A percentile compares a stretch with the other conserved stretches of the same genome.
phyloP scores from a whole-genome alignment of 2,797 vertebrate genomes.

The Enteromius anoplus region DNA sequence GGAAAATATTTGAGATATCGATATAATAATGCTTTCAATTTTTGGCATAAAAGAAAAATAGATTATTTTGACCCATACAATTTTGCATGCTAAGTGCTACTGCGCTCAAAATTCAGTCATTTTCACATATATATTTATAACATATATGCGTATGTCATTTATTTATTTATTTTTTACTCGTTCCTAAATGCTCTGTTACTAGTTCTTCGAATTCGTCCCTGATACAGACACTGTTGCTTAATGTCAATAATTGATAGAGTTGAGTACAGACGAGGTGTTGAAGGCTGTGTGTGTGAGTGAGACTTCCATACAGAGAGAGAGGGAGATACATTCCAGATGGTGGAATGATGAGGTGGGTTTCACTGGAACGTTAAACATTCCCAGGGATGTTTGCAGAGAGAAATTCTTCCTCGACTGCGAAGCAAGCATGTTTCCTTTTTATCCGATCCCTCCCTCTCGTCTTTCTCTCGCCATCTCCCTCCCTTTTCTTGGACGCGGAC shows the following conservation, averaged over 20 bases:
- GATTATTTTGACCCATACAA: no score
- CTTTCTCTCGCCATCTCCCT: slow-evolving; percentile 18
- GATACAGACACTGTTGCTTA: not conserved
- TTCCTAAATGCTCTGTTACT: not conserved
- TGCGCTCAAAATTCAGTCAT: not conserved
- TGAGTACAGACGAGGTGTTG: slow-evolving; percentile 56
- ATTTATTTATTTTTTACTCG: not conserved
- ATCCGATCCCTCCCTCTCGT: slow-evolving; percentile 28
- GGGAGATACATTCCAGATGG: slow-evolving; percentile 78
- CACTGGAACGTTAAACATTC: slow-evolving; percentile 76
- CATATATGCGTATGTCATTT: no score
- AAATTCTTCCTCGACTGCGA: slow-evolving; percentile 73
- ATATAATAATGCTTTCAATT: no score
- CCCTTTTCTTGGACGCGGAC: slow-evolving; percentile 37
- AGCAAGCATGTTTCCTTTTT: slow-evolving; percentile 67
- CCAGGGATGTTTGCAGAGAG: slow-evolving; percentile 77
- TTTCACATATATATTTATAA: not conserved
- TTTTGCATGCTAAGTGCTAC: not conserved
- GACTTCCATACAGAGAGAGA: slow-evolving; percentile 58
- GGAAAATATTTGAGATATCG: no score
- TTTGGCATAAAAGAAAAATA: no score
- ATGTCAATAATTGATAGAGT: slow-evolving; percentile 68
- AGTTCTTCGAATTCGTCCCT: not conserved
- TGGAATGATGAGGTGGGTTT: slow-evolving; percentile 78
- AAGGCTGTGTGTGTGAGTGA: slow-evolving; percentile 47